phyloP scores from a whole-genome alignment of 2,797 vertebrate species.

The Scomberomorus guttatus region DNA sequence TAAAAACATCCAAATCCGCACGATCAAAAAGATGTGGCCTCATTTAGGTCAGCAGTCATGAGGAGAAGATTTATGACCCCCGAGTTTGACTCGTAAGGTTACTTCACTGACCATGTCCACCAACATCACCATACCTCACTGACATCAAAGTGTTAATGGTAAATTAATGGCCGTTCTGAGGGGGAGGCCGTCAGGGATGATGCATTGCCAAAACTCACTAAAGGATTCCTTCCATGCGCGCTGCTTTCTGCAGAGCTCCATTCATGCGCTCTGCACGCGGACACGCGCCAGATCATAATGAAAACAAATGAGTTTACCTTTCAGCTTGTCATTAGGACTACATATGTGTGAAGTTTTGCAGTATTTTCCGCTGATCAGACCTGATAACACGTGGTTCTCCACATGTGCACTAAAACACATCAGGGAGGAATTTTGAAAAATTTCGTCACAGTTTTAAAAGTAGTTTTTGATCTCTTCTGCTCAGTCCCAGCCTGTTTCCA shows the following conservation, averaged over 20 bases:
- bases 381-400: neutral
- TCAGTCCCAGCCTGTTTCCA: neutral
- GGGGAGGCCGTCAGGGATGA: constrained; percentile 68
- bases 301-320: constrained; percentile 48
- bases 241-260: constrained; percentile 41
- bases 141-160: constrained; percentile 76
- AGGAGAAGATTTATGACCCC: constrained; percentile 45
- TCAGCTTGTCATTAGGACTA: constrained; percentile 25
- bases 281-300: constrained; percentile 37
- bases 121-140: constrained; percentile 67
- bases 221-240: constrained; percentile 61
- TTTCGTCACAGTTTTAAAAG: neutral
- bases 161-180: constrained; percentile 69
- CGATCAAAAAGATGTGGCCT: constrained; percentile 17
- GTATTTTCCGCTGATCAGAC: constrained; percentile 1
- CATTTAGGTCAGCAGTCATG: neutral
- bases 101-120: constrained; percentile 68
- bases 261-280: constrained; percentile 52
- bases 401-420: constrained; percentile 1
- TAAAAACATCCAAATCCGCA: constrained; percentile 12
- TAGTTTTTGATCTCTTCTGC: neutral
- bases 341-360: neutral
- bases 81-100: constrained; percentile 37
- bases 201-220: constrained; percentile 61
- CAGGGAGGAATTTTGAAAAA: neutral